phyloP scores from a whole-genome alignment of 1,140 invertebrate species.

The Drosophila neocordata region DNA sequence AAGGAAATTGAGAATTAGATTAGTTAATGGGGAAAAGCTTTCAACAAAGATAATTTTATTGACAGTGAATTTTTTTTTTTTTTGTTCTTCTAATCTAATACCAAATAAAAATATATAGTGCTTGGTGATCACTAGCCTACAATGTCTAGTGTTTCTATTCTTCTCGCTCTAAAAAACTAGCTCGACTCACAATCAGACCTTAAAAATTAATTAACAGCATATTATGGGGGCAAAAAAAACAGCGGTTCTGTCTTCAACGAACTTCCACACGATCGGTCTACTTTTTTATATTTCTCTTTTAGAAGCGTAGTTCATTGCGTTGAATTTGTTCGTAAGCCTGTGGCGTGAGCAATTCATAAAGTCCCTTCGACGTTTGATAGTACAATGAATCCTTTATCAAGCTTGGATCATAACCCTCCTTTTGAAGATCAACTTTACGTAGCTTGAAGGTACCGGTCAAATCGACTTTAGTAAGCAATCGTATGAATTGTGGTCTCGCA shows the following conservation, averaged over 20 bases:
- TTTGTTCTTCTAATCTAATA: background rate
- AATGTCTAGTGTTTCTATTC: background rate
- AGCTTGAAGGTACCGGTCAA: constrained; percentile 97
- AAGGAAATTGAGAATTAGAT: background rate
- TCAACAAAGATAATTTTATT: background rate
- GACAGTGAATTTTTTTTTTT: background rate
- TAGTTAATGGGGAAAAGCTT: background rate
- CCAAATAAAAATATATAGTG: constrained; percentile 1
- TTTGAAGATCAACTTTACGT: constrained; percentile 95
- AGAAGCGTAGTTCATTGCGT: constrained; percentile 65
- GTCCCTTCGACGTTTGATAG: constrained; percentile 84
- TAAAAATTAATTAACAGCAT: constrained; percentile 79
- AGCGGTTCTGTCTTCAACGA: no score
- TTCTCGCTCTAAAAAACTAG: constrained; percentile 26
- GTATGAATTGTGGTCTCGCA: constrained; percentile 93
- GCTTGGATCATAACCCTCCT: constrained; percentile 94
- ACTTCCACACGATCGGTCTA: background rate
- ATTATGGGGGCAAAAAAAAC: constrained; percentile 42
- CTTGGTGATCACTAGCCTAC: constrained; percentile 1
- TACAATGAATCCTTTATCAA: constrained; percentile 91
- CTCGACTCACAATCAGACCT: constrained; percentile 32
- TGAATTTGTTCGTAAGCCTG: constrained; percentile 86
- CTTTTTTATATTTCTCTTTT: background rate
- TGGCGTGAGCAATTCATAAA: constrained; percentile 84
- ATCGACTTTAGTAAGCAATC: constrained; percentile 91